These are phyloP conservation scores for Rhimphoctona megacephalus DNA, from an alignment of 2,888 invertebrate species.

Conservation along the genomic window DNA sequence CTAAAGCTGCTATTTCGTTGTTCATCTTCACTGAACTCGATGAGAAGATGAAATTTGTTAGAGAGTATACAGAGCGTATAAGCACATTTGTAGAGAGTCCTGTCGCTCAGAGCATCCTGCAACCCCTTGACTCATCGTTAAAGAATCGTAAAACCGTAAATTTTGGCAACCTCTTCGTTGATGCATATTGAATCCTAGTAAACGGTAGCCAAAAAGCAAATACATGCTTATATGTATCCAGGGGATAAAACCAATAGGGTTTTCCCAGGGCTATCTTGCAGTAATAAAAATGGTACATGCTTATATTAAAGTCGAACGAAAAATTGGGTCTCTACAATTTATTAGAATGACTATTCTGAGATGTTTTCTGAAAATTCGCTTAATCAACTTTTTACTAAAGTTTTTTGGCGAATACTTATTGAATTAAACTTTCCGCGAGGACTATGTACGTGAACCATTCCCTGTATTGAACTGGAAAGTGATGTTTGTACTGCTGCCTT, in stretches of 20 bases:
- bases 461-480: slow-evolving; percentile 71
- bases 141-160: slow-evolving; percentile 62
- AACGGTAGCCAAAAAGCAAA: slow-evolving; percentile 55
- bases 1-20: slow-evolving; percentile 22
- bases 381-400: not conserved
- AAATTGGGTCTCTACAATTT: not conserved
- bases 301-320: not conserved
- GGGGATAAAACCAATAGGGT: slow-evolving; percentile 47
- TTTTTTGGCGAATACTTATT: not conserved
- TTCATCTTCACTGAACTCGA: slow-evolving; percentile 37
- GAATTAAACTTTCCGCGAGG: not conserved
- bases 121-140: slow-evolving; percentile 67
- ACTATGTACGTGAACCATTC: slow-evolving; percentile 14
- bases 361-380: not conserved
- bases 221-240: slow-evolving; percentile 18
- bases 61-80: slow-evolving; percentile 66
- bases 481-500: slow-evolving; percentile 71
- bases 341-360: too few relatives aligned
- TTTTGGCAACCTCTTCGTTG: slow-evolving; percentile 49
- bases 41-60: slow-evolving; percentile 55
- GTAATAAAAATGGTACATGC: slow-evolving; percentile 5
- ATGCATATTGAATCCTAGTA: slow-evolving; percentile 62
- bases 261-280: slow-evolving; percentile 77
- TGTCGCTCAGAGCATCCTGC: slow-evolving; percentile 33
- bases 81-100: slow-evolving; percentile 59